These are phyloP conservation scores for Papilio protenor DNA, from an alignment of 2,888 invertebrate genomes.

Conservation along the genomic window DNA sequence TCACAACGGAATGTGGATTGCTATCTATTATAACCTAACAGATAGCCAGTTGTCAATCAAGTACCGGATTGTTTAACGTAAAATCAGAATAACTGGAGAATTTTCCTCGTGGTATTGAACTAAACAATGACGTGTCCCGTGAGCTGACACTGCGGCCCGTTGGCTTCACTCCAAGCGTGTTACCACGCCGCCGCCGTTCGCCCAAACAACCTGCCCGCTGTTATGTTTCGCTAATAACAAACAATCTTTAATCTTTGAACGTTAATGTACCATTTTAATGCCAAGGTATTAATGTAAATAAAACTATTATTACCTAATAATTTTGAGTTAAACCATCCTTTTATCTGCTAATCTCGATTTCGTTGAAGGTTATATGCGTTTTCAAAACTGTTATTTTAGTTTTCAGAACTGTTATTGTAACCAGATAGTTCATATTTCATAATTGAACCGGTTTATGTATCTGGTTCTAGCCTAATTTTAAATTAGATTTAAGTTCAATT, in stretches of 20 bases:
- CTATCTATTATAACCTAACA: neutral
- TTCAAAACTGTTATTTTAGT: neutral
- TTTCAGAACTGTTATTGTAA: slow-evolving; percentile 17
- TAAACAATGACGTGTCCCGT: slow-evolving; percentile 64
- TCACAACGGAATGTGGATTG: neutral
- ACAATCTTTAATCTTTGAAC: slow-evolving; percentile 45
- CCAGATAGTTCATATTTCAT: slow-evolving; percentile 24
- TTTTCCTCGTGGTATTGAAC: slow-evolving; percentile 55
- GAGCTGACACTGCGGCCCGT: slow-evolving; percentile 65
- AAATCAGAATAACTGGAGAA: slow-evolving; percentile 53
- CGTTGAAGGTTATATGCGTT: neutral
- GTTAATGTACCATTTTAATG: slow-evolving; percentile 35
- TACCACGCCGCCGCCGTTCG: slow-evolving; percentile 58
- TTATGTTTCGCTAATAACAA: slow-evolving; percentile 50
- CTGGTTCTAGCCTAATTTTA: neutral
- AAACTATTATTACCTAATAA: slow-evolving; percentile 23
- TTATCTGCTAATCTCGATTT: neutral
- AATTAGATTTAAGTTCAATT: neutral
- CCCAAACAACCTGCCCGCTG: slow-evolving; percentile 47
- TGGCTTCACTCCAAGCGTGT: slow-evolving; percentile 73
- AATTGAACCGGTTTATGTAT: slow-evolving; percentile 1
- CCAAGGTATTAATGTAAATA: slow-evolving; percentile 32
- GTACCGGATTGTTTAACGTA: slow-evolving; percentile 54
- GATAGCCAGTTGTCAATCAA: slow-evolving; percentile 34
- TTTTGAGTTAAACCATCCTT: neutral